Evolutionary conservation across 2,888 invertebrate genomes (phyloP).

Genomic region (Parasteatoda lunata): DNA sequence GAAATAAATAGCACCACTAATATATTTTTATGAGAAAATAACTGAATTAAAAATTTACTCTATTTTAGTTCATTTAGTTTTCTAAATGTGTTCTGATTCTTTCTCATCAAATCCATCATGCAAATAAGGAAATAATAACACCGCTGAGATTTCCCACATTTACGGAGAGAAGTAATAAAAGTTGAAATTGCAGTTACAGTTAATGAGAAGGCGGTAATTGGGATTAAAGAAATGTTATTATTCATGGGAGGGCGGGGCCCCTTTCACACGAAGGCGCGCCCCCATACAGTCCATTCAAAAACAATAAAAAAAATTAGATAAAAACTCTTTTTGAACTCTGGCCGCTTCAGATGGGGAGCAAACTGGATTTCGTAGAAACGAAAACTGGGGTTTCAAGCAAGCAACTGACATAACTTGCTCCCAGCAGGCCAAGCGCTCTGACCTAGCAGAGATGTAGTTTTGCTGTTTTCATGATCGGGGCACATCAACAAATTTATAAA

Average conservation of each 20-base stretch:
- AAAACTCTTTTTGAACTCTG: conserved; percentile 13
- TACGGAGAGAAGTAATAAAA: neutral
- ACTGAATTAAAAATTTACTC: too few relatives aligned
- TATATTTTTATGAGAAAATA: too few relatives aligned
- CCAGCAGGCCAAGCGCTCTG: conserved; percentile 20
- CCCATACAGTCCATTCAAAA: conserved; percentile 7
- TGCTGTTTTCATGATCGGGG: too few relatives aligned
- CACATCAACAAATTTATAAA: too few relatives aligned
- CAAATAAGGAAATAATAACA: neutral
- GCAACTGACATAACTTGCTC: neutral
- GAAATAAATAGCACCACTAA: neutral
- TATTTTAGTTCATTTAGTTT: too few relatives aligned
- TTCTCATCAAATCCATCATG: too few relatives aligned
- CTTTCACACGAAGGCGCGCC: conserved; percentile 61
- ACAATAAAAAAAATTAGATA: neutral
- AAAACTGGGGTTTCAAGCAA: neutral
- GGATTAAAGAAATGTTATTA: conserved; percentile 30
- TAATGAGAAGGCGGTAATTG: conserved; percentile 53
- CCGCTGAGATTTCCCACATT: neutral
- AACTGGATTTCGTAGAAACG: conserved; percentile 38
- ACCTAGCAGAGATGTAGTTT: conserved; percentile 4
- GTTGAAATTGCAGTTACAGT: neutral
- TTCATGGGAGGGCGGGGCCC: conserved; percentile 55
- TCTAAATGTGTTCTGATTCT: too few relatives aligned
- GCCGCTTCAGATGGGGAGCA: neutral